Conservation (phyloP, 1,140 invertebrate genomes). For the Uloborus diversus region DNA sequence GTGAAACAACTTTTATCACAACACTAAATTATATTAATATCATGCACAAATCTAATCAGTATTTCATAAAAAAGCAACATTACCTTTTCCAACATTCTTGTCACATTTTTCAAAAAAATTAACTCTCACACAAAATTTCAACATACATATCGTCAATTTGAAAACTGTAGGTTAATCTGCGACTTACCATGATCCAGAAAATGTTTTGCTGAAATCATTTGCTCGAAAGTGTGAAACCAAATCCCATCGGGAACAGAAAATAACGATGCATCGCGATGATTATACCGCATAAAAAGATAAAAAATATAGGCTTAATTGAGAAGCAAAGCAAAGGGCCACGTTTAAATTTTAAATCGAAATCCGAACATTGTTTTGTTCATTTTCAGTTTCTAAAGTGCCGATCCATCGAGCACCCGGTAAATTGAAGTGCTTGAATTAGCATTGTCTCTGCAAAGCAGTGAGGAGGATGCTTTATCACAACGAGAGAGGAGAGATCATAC, state of each 20-base stretch:
- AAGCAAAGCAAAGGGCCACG: neutral
- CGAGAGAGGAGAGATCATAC: constrained; percentile 39
- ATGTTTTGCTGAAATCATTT: neutral
- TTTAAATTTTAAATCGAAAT: neutral
- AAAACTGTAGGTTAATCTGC: too few relatives aligned
- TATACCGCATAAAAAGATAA: neutral
- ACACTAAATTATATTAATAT: too few relatives aligned
- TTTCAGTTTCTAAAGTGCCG: too few relatives aligned
- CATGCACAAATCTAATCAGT: too few relatives aligned
- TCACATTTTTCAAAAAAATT: too few relatives aligned
- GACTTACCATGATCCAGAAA: neutral
- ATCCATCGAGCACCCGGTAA: neutral
- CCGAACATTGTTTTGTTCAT: neutral
- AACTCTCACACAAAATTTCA: too few relatives aligned
- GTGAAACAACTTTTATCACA: too few relatives aligned
- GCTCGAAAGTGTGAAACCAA: neutral
- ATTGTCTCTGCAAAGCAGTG: constrained; percentile 6
- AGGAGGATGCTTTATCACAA: constrained; percentile 19
- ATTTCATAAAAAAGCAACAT: too few relatives aligned
- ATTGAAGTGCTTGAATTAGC: neutral
- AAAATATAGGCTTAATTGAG: neutral
- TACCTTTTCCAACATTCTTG: too few relatives aligned
- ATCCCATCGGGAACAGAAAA: neutral
- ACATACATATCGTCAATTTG: too few relatives aligned
- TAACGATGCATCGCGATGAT: neutral